A percentile compares a stretch with the other conserved stretches of the same genome.
phyloP scores from a whole-genome alignment of 2,797 vertebrate genomes.

The Squalus acanthias region DNA sequence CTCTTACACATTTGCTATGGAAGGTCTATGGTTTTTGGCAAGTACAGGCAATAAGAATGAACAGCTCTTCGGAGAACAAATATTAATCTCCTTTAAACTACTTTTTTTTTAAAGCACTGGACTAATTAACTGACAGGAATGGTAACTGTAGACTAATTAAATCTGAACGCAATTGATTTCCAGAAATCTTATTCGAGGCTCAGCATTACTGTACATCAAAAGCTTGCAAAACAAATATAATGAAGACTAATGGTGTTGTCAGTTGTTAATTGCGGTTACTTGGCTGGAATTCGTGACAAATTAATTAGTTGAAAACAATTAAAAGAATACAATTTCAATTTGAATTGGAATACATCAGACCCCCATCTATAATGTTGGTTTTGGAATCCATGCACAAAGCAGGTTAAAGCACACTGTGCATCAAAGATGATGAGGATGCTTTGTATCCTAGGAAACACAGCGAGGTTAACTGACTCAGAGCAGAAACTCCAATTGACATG shows the following conservation, averaged over 20 bases:
- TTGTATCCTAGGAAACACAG: constrained; percentile 18
- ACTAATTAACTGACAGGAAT: constrained; percentile 32
- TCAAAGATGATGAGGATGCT: constrained; percentile 2
- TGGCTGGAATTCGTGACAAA: constrained; percentile 35
- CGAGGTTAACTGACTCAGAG: background rate
- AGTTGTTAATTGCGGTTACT: constrained; percentile 28
- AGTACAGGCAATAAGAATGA: constrained; percentile 8
- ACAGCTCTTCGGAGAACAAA: constrained; percentile 10
- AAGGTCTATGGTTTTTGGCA: background rate
- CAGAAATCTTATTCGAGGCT: constrained; percentile 30
- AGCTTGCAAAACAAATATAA: constrained; percentile 37
- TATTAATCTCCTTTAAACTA: constrained; percentile 36
- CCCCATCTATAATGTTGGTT: background rate
- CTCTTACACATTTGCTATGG: background rate
- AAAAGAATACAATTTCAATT: constrained; percentile 35
- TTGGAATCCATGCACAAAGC: background rate
- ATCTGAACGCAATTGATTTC: constrained; percentile 36
- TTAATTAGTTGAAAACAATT: constrained; percentile 37
- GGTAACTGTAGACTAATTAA: constrained; percentile 35
- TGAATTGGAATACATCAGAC: background rate
- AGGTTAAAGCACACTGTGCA: background rate
- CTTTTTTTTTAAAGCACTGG: constrained; percentile 14
- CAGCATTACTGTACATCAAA: constrained; percentile 19
- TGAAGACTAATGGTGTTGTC: constrained; percentile 33
- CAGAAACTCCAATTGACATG: background rate